Conservation (phyloP, 2,797 vertebrate species). For the Phalloptychus januarius region DNA sequence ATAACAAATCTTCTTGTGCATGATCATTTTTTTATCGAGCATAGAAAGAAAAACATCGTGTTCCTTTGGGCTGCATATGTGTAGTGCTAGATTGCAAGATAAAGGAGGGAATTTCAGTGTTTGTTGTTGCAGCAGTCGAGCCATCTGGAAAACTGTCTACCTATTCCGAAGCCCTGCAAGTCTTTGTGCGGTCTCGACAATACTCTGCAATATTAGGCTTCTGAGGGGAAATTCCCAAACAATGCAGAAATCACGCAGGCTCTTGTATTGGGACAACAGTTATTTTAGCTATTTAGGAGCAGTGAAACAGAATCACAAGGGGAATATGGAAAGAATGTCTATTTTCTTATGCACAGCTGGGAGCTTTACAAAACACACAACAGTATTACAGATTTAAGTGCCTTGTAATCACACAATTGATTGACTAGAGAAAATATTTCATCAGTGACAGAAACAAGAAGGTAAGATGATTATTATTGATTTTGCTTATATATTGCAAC, state of each 20-base stretch:
- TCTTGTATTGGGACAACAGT: constrained; percentile 48
- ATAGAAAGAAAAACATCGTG: constrained; percentile 45
- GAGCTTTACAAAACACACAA: constrained; percentile 28
- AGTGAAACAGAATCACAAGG: constrained; percentile 47
- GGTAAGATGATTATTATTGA: not conserved
- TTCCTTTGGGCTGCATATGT: constrained; percentile 58
- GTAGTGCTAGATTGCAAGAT: constrained; percentile 67
- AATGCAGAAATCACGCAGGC: constrained; percentile 63
- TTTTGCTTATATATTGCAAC: not conserved
- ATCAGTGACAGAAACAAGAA: constrained; percentile 1
- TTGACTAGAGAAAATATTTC: not conserved
- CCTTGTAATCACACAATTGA: not conserved
- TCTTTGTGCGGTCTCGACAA: constrained; percentile 63
- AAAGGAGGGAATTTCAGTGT: constrained; percentile 79
- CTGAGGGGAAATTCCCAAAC: constrained; percentile 76
- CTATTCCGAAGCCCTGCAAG: constrained; percentile 56
- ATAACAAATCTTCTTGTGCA: constrained; percentile 36
- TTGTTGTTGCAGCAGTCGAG: constrained; percentile 78
- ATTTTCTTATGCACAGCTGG: constrained; percentile 39
- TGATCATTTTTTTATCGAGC: constrained; percentile 49
- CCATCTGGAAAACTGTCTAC: constrained; percentile 73
- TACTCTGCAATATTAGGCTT: constrained; percentile 68
- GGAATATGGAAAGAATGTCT: constrained; percentile 47
- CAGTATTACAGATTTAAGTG: constrained; percentile 9
- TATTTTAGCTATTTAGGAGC: constrained; percentile 54